These are phyloP conservation scores for Catharus fuscescens DNA, from an alignment of 2,113 vertebrate species.

Conservation along the genomic window DNA sequence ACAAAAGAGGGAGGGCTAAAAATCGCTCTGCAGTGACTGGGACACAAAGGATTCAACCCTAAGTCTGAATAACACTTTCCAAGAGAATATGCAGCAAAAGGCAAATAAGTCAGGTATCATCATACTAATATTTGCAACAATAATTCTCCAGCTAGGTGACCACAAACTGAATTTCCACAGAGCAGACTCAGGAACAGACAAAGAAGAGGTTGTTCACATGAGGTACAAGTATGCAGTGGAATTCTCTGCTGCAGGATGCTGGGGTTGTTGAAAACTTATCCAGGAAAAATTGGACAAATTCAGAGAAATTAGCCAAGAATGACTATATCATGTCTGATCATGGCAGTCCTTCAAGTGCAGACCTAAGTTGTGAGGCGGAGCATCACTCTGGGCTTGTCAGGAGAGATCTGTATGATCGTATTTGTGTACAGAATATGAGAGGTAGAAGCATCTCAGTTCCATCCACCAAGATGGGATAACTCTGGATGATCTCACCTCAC, in stretches of 20 bases:
- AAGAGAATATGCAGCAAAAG: background rate
- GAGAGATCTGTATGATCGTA: background rate
- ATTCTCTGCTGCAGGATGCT: background rate
- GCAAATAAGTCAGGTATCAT: background rate
- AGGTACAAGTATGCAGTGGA: background rate
- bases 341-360: background rate
- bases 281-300: background rate
- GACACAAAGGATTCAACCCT: background rate
- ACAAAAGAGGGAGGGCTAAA: background rate
- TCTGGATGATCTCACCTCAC: background rate
- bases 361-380: background rate
- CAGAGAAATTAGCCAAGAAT: background rate
- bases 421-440: rapidly evolving
- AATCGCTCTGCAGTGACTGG: background rate
- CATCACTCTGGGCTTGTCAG: background rate
- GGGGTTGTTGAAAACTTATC: background rate
- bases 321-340: background rate
- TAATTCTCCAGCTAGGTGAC: background rate
- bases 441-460: background rate
- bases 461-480: background rate
- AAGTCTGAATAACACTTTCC: background rate
- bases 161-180: background rate
- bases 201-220: background rate
- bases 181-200: background rate
- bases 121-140: background rate